These are phyloP conservation scores for Phoxinus dragarum DNA, from an alignment of 2,797 vertebrate species.

Conservation along the genomic window DNA sequence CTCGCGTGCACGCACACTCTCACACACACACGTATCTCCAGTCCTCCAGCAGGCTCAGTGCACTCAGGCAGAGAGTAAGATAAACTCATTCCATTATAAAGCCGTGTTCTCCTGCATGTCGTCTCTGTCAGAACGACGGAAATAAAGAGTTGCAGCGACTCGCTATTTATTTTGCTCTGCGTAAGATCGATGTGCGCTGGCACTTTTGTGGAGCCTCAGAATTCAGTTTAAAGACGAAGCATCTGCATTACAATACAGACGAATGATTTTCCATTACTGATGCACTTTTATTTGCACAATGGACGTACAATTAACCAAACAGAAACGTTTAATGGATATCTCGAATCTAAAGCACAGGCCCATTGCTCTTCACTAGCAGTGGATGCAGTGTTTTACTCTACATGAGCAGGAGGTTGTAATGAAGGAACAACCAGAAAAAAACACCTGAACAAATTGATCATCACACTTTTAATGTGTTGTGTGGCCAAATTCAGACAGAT, in stretches of 20 bases:
- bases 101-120: slow-evolving; percentile 32
- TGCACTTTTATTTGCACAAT: slow-evolving; percentile 48
- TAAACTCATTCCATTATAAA: slow-evolving; percentile 64
- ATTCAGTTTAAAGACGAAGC: slow-evolving; percentile 26
- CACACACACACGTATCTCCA: neutral
- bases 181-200: slow-evolving; percentile 43
- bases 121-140: slow-evolving; percentile 50
- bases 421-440: neutral
- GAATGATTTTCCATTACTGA: slow-evolving; percentile 43
- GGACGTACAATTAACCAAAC: slow-evolving; percentile 22
- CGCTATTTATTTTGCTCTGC: slow-evolving; percentile 24
- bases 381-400: slow-evolving; percentile 13
- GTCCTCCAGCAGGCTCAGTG: slow-evolving; percentile 52
- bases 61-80: slow-evolving; percentile 58
- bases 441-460: neutral
- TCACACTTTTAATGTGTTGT: neutral
- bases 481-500: neutral
- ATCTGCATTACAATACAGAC: slow-evolving; percentile 41
- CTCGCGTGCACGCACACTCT: neutral
- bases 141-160: slow-evolving; percentile 35
- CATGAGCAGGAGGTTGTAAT: neutral
- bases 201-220: slow-evolving; percentile 11
- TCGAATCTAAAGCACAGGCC: neutral
- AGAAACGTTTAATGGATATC: slow-evolving; percentile 44
- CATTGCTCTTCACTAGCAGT: neutral